Base-by-base conservation (phyloP, 2,888 invertebrate genomes). In the Arge pagana region DNA sequence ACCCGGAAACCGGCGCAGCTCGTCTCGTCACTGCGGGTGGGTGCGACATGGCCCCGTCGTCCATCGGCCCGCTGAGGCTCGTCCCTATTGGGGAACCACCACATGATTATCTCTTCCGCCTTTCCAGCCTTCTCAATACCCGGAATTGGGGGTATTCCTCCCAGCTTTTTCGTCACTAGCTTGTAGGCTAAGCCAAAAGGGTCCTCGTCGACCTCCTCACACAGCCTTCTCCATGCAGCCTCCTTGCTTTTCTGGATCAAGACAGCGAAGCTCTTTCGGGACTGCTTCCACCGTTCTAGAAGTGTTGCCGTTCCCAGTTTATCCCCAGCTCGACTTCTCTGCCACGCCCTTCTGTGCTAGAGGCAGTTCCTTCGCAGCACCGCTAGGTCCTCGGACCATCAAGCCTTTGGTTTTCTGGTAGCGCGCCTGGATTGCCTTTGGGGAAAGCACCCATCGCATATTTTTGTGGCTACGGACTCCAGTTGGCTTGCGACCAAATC, bases 101-200 rank as follows among this genome's bases (percentile, higher is more conserved):
- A n/a, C 13, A 48, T 35, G 18, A 53, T 53, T 7, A 54, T 54
- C 21, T 41, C 16, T n/a, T 40, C 30, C 24, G 51, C 50, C n/a
- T n/a, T n/a, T n/a, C n/a, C n/a, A n/a, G n/a, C n/a, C n/a, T n/a
- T n/a, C 8, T 52, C 37, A 2, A 13, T 43, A 7, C n/a, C n/a
- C n/a, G n/a, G n/a, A n/a, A n/a, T n/a, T n/a, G n/a, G n/a, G n/a
- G n/a, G n/a, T n/a, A n/a, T n/a, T n/a, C n/a, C n/a, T n/a, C 52
- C 48, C 36, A 57, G 33, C 23, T 55, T 55, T 35, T 41, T 31
- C 33, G 52, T 37, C 10, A 52, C 53, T 16, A 53, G 11, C 24
- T 48, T 57, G 16, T 57, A 54, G 15, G 54, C 54, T 3, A 53
- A 43, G 43, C 56, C 53, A 48, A 53, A 50, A 1, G 42, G 56